phyloP scores from a whole-genome alignment of 2,888 invertebrate species.

The Drosophila atripex region DNA sequence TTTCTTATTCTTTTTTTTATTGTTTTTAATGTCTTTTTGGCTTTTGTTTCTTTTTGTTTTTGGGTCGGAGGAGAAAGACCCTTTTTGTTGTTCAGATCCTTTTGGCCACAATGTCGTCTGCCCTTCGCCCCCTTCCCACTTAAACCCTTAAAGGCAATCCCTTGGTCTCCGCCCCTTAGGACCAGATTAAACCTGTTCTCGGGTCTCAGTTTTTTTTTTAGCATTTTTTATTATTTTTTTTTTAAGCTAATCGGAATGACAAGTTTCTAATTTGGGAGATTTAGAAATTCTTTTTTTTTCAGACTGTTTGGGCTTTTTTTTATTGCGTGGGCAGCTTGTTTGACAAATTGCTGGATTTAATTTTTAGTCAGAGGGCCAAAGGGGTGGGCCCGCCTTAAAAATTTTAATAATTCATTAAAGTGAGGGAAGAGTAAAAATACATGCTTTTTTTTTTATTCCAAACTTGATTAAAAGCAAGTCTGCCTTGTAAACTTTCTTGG shows the following conservation, averaged over 20 bases:
- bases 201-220: not conserved
- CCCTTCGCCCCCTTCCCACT: not conserved
- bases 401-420: too few species aligned
- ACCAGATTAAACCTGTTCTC: slow-evolving; percentile 36
- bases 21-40: slow-evolving; percentile 41
- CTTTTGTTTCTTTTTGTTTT: slow-evolving; percentile 42
- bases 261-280: slow-evolving; percentile 65
- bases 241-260: slow-evolving; percentile 70
- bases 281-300: slow-evolving; percentile 34
- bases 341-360: slow-evolving; percentile 57
- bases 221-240: slow-evolving; percentile 18
- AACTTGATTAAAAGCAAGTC: slow-evolving; percentile 56
- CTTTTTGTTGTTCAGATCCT: slow-evolving; percentile 34
- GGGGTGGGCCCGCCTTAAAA: slow-evolving; percentile 11
- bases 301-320: slow-evolving; percentile 7
- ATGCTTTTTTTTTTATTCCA: too few species aligned
- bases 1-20: slow-evolving; percentile 32
- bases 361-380: slow-evolving; percentile 35
- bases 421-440: too few species aligned
- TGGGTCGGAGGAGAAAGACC: too few species aligned
- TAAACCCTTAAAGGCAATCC: slow-evolving; percentile 37
- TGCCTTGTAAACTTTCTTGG: slow-evolving; percentile 8
- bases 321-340: slow-evolving; percentile 61
- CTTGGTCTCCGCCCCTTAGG: slow-evolving; percentile 8
- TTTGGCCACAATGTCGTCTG: slow-evolving; percentile 67